Base-by-base conservation (phyloP, 2,888 invertebrate genomes). In the Ectropis crepuscularia region DNA sequence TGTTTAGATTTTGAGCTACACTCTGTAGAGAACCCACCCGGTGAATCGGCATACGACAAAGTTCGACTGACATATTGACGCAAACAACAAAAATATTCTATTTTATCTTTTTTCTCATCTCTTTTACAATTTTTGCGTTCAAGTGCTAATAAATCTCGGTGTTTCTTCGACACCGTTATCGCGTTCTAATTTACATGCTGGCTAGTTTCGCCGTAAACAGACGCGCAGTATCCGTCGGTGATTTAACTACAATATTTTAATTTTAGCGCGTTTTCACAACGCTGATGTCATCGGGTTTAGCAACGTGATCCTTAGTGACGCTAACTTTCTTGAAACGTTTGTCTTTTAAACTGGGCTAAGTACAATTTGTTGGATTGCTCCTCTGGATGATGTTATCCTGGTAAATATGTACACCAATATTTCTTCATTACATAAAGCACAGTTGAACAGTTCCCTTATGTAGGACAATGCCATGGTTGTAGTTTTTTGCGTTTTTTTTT, bases 201-300 rank as follows among this genome's bases (percentile, higher is more conserved):
- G 37, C 36, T 39, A 60, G 69, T 68, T 61, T 67, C 51, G 54
- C 67, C 66, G 65, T 64, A 65, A 69, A 68, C 69, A 71, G 45
- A 61, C 68, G 62, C 64, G 59, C 64, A 61, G 53, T 65, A 65
- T 60, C 38, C 43, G 61, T 46, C 63, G 55, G 47, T 65, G 63
- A 68, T 71, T 75, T 70, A 67, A 69, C 67, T 77, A 74, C 72
- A 68, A 60, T 74, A 68, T 74, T 76, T 74, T 77, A 79, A 78
- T 76, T 79, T 78, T 78, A 77, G 65, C 61, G 50, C 61, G 63
- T 66, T 70, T 68, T 63, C 43, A 70, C 71, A 69, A 59, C 70
- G 70, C 68, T 82, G 85, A 83, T 79, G 80, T 82, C 81, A 83
- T 73, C 69, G 60, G 73, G 75, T 76, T 67, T 50, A 57, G 10